phyloP scores from a whole-genome alignment of 2,888 invertebrate genomes.

The Parnassius smintheus region DNA sequence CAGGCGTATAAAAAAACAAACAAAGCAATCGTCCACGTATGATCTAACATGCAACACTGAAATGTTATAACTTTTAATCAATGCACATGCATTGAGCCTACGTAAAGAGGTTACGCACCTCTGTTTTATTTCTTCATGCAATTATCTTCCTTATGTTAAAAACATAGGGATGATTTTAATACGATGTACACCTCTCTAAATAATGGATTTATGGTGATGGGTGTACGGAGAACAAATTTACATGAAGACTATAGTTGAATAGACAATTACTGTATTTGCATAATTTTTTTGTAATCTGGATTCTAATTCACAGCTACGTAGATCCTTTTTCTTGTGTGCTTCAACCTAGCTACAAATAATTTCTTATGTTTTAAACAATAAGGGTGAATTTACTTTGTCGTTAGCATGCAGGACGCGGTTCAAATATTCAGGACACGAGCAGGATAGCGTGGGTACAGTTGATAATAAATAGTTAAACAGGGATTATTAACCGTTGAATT shows the following conservation, averaged over 20 bases:
- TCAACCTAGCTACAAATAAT: background rate
- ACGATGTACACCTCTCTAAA: background rate
- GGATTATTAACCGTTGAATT: conserved; percentile 7
- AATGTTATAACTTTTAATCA: background rate
- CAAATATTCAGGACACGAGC: conserved; percentile 17
- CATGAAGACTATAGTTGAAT: conserved; percentile 33
- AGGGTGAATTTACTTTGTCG: conserved; percentile 9
- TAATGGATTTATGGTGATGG: conserved; percentile 18
- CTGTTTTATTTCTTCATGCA: conserved; percentile 1
- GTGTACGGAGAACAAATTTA: conserved; percentile 30
- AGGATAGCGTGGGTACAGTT: background rate
- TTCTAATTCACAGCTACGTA: background rate
- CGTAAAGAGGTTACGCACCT: conserved; percentile 3
- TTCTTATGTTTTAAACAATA: background rate
- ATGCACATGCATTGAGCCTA: conserved; percentile 10
- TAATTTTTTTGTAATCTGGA: background rate
- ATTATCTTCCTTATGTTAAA: conserved; percentile 6
- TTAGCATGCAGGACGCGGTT: conserved; percentile 4
- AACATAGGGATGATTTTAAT: conserved; percentile 1
- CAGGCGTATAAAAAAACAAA: too few species aligned
- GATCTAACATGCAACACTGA: too few species aligned
- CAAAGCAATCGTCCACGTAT: too few species aligned
- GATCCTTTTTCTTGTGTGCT: background rate
- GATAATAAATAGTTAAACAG: conserved; percentile 6
- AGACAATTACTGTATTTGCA: conserved; percentile 26